Evolutionary conservation across 2,113 vertebrate genomes (phyloP), one percentile per base, ranked within the genome.

Genomic region (Mesembrinibis cayennensis): DNA sequence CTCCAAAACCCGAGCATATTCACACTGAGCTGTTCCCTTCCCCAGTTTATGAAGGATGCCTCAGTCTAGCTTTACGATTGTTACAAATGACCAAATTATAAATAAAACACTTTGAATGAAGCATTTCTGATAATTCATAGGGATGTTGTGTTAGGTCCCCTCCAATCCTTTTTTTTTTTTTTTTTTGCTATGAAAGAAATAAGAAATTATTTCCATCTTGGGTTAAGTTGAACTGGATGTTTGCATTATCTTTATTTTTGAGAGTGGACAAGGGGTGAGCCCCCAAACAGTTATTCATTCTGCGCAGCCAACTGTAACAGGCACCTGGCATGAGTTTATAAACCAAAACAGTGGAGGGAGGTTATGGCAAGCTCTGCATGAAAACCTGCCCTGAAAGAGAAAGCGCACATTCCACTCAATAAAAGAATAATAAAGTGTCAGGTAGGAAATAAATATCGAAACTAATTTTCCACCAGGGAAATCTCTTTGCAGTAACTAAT

Each of bases 401-500:
- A 72, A 42, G 61, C 52, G 7, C 63, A 58, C 71, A 88, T 96
- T 91, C 88, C 69, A 90, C 72, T 94, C 93, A 95, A 93, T 92
- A 93, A 90, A 93, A 91, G 86, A 97, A 93, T 91, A 95, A 96
- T 94, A 95, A 93, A 94, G 50, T 95, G 87, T 90, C 95, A 89
- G 76, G 87, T 93, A 88, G 93, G 92, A 95, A 97, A 97, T 96
- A 96, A 97, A 96, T 94, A 94, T 92, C 94, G 95, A 96, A 96
- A 90, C 2, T 71, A 89, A 96, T 94, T 95, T 96, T 90, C 87
- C 95, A 96, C 94, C 40, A 56, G 92, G 96, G 95, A 97, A 96
- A 96, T 96, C 70, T 95, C 71, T 88, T 83, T 93, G 80, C 84
- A 90, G 93, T 95, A 96, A 96, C 90, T 97, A 95, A 96, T 97